Evolutionary conservation across 37 sponge, comb jelly and placozoan species (phyloP).

Genomic region (Aphrocallistes beatrix): DNA sequence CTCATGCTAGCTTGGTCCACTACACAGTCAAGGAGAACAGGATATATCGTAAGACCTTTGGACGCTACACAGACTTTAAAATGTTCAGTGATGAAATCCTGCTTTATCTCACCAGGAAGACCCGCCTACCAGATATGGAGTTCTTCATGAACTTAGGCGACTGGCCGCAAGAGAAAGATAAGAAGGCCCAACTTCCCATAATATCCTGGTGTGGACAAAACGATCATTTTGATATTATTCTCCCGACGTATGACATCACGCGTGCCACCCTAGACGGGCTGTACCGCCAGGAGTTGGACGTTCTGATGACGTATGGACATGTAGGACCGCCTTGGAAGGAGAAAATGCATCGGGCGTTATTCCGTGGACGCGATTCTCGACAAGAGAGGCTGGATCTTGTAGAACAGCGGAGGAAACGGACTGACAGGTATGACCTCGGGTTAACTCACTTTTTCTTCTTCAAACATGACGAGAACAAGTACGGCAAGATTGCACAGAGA

Average conservation of each 20-base stretch:
- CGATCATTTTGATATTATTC: slow-evolving; percentile 68
- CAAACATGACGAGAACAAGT: slow-evolving; percentile 50
- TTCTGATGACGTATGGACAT: slow-evolving; percentile 49
- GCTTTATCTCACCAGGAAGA: slow-evolving; percentile 63
- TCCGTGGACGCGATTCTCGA: slow-evolving; percentile 90
- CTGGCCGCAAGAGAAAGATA: slow-evolving; percentile 56
- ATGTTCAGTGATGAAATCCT: slow-evolving; percentile 69
- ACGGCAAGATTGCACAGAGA: slow-evolving; percentile 43
- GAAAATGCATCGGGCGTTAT: slow-evolving; percentile 72
- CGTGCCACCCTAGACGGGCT: slow-evolving; percentile 63
- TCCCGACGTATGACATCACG: slow-evolving; percentile 91
- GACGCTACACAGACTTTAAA: slow-evolving; percentile 59
- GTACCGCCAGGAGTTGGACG: slow-evolving; percentile 57
- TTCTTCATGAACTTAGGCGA: slow-evolving; percentile 86
- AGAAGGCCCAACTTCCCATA: slow-evolving; percentile 42
- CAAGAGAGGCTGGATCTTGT: slow-evolving; percentile 85
- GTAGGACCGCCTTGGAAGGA: slow-evolving; percentile 54
- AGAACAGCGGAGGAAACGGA: slow-evolving; percentile 34
- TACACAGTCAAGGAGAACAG: slow-evolving; percentile 68
- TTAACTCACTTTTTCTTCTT: slow-evolving; percentile 79
- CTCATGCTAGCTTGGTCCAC: slow-evolving; percentile 35
- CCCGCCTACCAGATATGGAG: slow-evolving; percentile 84
- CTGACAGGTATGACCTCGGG: slow-evolving; percentile 69
- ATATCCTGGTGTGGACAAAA: slow-evolving; percentile 92
- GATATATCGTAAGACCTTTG: slow-evolving; percentile 59